Base-by-base conservation (phyloP, 2,797 vertebrate species). In the Sebastes iracundus region DNA sequence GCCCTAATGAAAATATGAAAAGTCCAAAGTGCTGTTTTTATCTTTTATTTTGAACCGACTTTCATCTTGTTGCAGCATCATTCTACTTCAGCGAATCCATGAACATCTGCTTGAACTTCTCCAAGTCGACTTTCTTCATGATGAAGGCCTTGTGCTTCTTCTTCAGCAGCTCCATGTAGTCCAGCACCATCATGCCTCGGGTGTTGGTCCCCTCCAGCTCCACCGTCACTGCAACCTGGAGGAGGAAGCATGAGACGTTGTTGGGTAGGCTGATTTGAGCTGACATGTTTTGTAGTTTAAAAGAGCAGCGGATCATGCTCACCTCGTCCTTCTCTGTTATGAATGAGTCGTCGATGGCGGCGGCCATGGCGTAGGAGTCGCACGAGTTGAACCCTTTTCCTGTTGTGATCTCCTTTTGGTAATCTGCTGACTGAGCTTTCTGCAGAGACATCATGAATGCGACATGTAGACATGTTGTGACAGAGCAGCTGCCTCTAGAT, bases 181-280 rank as follows among this genome's bases (percentile, higher is more conserved):
- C 95, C 79, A 96, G 70, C 28, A 96, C 90, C 95, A 96, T 95
- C 94, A 96, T 95, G 71, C 93, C 95, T 20, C 94, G 80, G 13
- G 93, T 95, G 71, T 88, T 35, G 6, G 33, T 81, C 7, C 94
- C 95, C 4, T 73, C 52, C 10, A 96, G 56, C 88, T 96, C 96
- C 81, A 96, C 94, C 0, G 87, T 92, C 16, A 95, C 93, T 0
- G 90, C 84, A 7, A 91, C 82, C 90, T 92, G 72, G 16, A 12
- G 9, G 25, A 2, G 4, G 22, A 52, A 2, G 18, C 3, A 33
- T 0, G 6, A 46, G 6, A n/a, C n/a, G 20, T n/a, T 53, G 5
- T 2, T 20, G n/a, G 12, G 11, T 20, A 6, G 23, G 49, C 49
- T 20, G 27, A 30, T 46, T 14, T 22, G 7, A 30, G 13, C 35